Conservation (phyloP, 1,140 invertebrate genomes). For the Cyclina sinensis region DNA sequence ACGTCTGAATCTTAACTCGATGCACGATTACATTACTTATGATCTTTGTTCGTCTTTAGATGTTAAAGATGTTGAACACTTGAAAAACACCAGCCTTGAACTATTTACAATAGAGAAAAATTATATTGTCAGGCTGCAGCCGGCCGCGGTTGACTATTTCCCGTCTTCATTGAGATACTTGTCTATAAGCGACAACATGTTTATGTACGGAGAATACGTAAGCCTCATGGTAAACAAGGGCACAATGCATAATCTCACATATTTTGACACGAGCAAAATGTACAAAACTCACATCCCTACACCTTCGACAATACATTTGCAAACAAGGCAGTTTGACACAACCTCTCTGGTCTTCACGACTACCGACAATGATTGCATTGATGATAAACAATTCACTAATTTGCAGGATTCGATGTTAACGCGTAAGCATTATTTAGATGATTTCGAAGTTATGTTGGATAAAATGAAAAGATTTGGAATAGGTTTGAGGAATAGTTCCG, state of each 20-base stretch:
- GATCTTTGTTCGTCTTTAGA: neutral
- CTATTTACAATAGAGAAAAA: neutral
- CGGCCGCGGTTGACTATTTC: neutral
- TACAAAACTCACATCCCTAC: conserved; percentile 13
- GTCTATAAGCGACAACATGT: conserved; percentile 33
- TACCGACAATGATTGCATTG: neutral
- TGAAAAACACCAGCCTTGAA: neutral
- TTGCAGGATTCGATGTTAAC: neutral
- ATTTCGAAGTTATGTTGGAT: neutral
- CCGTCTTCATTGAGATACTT: neutral
- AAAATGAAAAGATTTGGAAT: neutral
- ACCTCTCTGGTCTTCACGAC: neutral
- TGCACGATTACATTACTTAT: neutral
- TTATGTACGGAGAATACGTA: conserved; percentile 12
- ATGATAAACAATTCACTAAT: neutral
- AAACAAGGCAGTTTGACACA: neutral
- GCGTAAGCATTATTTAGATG: neutral
- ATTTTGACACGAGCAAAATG: conserved; percentile 22
- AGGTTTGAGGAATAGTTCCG: neutral
- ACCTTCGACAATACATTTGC: neutral
- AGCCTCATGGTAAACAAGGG: neutral
- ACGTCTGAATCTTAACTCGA: neutral
- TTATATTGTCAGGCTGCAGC: neutral
- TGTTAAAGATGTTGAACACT: neutral
- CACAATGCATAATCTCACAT: neutral